Evolutionary conservation across 2,113 vertebrate genomes (phyloP).

Genomic region (Myiozetetes cayanensis): DNA sequence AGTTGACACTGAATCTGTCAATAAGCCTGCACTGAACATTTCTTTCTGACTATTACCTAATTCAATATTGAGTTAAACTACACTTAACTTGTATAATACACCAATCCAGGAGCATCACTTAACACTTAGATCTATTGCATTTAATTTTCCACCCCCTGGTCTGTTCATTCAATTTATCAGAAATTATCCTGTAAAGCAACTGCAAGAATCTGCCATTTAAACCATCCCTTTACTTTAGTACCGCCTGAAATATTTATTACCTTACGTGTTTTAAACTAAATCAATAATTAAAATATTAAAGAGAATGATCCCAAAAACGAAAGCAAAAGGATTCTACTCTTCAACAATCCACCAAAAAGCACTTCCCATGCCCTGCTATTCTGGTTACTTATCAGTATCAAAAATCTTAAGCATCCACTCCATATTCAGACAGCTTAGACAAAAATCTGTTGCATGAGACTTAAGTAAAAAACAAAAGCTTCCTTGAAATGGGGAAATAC

Average conservation of each 20-base stretch:
- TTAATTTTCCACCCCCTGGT: background rate
- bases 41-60: background rate
- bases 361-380: background rate
- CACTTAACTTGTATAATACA: background rate
- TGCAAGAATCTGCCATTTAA: background rate
- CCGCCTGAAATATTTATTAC: slow-evolving; percentile 40
- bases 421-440: background rate
- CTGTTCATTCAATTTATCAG: background rate
- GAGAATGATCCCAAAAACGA: background rate
- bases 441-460: background rate
- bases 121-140: background rate
- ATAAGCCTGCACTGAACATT: background rate
- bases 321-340: background rate
- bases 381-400: background rate
- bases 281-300: slow-evolving; percentile 29
- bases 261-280: background rate
- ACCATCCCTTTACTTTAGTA: background rate
- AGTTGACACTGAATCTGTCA: background rate
- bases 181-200: background rate
- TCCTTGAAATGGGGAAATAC: background rate
- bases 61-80: background rate
- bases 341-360: background rate
- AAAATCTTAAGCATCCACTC: background rate
- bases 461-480: background rate
- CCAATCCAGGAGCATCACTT: background rate